Conservation (phyloP, 2,797 vertebrate genomes). For the Siniperca undulata region DNA sequence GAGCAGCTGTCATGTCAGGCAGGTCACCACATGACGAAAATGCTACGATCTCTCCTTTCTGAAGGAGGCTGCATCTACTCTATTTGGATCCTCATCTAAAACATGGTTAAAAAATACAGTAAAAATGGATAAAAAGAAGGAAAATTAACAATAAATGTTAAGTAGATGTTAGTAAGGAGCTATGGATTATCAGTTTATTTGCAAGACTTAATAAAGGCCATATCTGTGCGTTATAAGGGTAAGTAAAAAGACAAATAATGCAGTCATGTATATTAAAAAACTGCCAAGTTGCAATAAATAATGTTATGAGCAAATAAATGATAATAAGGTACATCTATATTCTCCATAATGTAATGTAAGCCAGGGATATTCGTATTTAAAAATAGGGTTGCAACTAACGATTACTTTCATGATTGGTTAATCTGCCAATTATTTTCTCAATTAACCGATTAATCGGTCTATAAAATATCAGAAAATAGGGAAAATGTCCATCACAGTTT, state of each 20-base stretch:
- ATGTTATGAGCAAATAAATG: background rate
- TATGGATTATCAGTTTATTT: background rate
- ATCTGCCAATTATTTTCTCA: background rate
- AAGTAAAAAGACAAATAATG: background rate
- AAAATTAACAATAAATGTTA: background rate
- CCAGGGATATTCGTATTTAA: background rate
- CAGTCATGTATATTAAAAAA: background rate
- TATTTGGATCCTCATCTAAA: background rate
- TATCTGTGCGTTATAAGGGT: slow-evolving; percentile 38
- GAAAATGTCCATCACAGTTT: no score
- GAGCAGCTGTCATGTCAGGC: slow-evolving; percentile 17
- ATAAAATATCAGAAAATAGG: no score
- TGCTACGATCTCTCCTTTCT: background rate
- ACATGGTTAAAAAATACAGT: background rate
- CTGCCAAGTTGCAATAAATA: background rate
- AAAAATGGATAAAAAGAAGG: background rate
- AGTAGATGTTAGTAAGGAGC: slow-evolving; percentile 40
- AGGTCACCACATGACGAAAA: slow-evolving; percentile 19
- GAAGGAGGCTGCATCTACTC: slow-evolving; percentile 31
- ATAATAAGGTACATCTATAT: background rate
- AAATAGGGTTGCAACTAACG: background rate
- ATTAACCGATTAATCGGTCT: background rate
- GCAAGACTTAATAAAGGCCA: background rate
- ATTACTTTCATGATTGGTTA: background rate
- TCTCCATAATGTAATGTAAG: background rate